phyloP scores from a whole-genome alignment of 2,113 vertebrate species.

The Calyptommatus sinebrachiatus region DNA sequence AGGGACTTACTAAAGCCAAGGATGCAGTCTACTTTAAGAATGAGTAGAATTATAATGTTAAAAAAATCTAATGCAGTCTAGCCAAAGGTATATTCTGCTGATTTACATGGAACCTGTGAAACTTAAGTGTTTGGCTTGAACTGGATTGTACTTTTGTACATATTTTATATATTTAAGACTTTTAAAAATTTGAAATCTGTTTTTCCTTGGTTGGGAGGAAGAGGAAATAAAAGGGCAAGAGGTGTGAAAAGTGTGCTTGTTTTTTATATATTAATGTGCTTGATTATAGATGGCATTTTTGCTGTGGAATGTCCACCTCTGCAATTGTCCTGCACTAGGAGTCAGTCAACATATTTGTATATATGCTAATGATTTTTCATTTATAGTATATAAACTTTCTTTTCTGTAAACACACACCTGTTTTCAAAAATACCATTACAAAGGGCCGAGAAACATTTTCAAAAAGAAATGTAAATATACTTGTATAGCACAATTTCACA shows the following conservation, averaged over 20 bases:
- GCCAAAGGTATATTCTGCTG: neutral
- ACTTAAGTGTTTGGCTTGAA: neutral
- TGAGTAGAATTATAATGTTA: constrained; percentile 63
- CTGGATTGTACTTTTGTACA: constrained; percentile 43
- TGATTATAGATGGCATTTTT: constrained; percentile 16
- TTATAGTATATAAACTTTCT: constrained; percentile 52
- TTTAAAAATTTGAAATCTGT: constrained; percentile 60
- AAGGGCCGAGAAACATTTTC: constrained; percentile 26
- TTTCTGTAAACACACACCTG: constrained; percentile 16
- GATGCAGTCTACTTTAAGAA: constrained; percentile 79
- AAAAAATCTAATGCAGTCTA: constrained; percentile 17
- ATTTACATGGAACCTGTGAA: neutral
- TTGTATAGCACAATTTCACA: constrained; percentile 51
- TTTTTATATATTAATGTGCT: constrained; percentile 26
- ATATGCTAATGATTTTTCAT: constrained; percentile 44
- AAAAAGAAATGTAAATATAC: constrained; percentile 58
- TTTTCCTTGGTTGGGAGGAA: constrained; percentile 11
- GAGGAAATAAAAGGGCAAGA: neutral
- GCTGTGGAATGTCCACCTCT: constrained; percentile 38
- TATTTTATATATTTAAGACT: constrained; percentile 49
- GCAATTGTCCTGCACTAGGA: constrained; percentile 35
- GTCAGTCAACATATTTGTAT: constrained; percentile 29
- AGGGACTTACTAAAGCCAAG: constrained; percentile 84
- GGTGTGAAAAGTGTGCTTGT: accelerated
- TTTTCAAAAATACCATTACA: constrained; percentile 44